A percentile compares a stretch with the other conserved stretches of the same genome.
These are phyloP conservation scores for Tyrannus savana DNA, from an alignment of 2,113 vertebrate genomes.

Conservation along the genomic window DNA sequence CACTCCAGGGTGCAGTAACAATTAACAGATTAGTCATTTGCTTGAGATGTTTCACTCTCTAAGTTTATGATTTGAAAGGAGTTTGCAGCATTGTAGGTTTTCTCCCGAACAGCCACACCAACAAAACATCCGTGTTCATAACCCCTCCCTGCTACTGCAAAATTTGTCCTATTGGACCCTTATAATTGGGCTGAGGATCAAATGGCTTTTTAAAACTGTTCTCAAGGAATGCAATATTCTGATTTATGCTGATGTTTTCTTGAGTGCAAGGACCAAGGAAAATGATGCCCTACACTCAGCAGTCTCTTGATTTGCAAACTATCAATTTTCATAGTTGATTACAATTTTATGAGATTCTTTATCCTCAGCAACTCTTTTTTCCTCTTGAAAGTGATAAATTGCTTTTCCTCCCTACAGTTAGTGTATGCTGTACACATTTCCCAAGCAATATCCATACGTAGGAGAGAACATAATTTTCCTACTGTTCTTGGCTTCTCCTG, in stretches of 20 bases:
- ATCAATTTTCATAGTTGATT: slow-evolving; percentile 64
- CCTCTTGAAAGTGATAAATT: slow-evolving; percentile 44
- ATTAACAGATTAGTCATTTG: slow-evolving; percentile 61
- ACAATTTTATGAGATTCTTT: slow-evolving; percentile 58
- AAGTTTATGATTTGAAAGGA: background rate
- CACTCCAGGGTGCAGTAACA: background rate
- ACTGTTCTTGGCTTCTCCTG: background rate
- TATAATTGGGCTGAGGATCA: background rate
- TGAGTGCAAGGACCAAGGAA: slow-evolving; percentile 34
- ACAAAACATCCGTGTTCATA: background rate
- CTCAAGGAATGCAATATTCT: slow-evolving; percentile 29
- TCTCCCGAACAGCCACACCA: background rate
- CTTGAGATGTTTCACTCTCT: background rate
- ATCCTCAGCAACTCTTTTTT: slow-evolving; percentile 41
- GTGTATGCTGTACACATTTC: background rate
- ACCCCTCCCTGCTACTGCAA: background rate
- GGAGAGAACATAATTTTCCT: slow-evolving; percentile 17
- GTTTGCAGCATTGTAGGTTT: background rate
- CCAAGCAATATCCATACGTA: background rate
- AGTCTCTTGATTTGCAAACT: slow-evolving; percentile 59
- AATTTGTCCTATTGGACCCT: background rate
- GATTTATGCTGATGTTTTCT: slow-evolving; percentile 59
- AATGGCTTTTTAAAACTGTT: slow-evolving; percentile 15
- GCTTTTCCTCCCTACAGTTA: background rate
- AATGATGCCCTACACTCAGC: slow-evolving; percentile 40